phyloP scores from a whole-genome alignment of 37 sponge, comb jelly and placozoan species.

The Cliona cf. orientalis region DNA sequence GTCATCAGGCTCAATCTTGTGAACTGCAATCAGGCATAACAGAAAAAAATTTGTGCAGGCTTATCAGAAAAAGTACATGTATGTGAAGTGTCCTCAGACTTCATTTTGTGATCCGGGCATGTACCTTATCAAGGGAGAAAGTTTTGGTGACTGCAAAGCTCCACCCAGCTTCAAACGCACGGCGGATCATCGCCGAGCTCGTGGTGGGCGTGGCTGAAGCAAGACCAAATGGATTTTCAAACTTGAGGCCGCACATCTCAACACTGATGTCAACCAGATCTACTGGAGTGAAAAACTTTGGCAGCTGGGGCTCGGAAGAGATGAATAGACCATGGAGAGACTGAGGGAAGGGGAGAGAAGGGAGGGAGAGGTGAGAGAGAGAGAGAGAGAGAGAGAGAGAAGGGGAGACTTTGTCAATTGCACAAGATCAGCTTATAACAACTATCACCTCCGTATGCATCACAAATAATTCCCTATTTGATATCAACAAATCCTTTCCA shows the following conservation, averaged over 20 bases:
- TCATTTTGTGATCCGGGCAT: too few relatives aligned
- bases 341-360: constrained; percentile 29
- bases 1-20: not conserved
- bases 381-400: too few relatives aligned
- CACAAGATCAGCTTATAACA: too few relatives aligned
- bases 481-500: too few relatives aligned
- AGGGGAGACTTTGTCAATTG: too few relatives aligned
- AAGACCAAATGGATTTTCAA: constrained; percentile 94
- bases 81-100: too few relatives aligned
- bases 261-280: constrained; percentile 86
- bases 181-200: constrained; percentile 90
- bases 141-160: constrained; percentile 96
- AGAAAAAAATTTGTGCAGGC: too few relatives aligned
- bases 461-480: too few relatives aligned
- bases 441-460: too few relatives aligned
- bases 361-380: not conserved
- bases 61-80: too few relatives aligned
- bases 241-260: constrained; percentile 86
- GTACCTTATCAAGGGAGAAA: constrained; percentile 87
- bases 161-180: constrained; percentile 95
- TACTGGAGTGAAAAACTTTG: constrained; percentile 92
- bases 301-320: constrained; percentile 76
- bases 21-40: not conserved
- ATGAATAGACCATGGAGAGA: constrained; percentile 90
- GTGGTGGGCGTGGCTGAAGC: constrained; percentile 97